phyloP scores from a whole-genome alignment of 1,140 invertebrate genomes.

The Cyclina sinensis region DNA sequence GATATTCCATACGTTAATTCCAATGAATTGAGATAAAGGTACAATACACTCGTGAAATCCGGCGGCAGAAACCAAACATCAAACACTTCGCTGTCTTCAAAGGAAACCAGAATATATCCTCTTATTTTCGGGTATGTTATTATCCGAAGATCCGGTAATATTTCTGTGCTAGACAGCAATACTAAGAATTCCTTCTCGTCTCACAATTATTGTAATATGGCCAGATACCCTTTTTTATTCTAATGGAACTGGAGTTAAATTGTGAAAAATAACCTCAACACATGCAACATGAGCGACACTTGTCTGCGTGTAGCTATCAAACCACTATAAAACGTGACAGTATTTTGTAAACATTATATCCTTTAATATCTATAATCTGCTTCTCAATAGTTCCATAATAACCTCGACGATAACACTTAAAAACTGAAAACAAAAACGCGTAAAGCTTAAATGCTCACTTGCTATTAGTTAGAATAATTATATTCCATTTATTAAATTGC shows the following conservation, averaged over 20 bases:
- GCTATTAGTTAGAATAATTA: neutral
- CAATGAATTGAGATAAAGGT: neutral
- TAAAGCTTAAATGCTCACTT: neutral
- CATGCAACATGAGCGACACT: neutral
- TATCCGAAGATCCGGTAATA: neutral
- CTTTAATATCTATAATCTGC: neutral
- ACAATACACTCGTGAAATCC: neutral
- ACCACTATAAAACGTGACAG: neutral
- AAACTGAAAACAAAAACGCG: neutral
- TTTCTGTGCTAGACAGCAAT: neutral
- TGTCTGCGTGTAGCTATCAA: neutral
- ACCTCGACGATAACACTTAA: too few relatives aligned
- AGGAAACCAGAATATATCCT: too few relatives aligned
- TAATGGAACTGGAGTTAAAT: neutral
- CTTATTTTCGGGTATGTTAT: too few relatives aligned
- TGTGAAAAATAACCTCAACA: neutral
- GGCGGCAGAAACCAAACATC: too few relatives aligned
- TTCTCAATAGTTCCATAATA: neutral
- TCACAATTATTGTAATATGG: too few relatives aligned
- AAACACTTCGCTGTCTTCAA: neutral
- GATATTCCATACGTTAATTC: neutral
- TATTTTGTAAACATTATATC: neutral
- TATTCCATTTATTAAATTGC: neutral
- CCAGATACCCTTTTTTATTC: neutral
- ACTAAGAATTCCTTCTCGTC: too few relatives aligned